Conservation (phyloP, 1,140 invertebrate species). For the Solenopsis fugax region DNA sequence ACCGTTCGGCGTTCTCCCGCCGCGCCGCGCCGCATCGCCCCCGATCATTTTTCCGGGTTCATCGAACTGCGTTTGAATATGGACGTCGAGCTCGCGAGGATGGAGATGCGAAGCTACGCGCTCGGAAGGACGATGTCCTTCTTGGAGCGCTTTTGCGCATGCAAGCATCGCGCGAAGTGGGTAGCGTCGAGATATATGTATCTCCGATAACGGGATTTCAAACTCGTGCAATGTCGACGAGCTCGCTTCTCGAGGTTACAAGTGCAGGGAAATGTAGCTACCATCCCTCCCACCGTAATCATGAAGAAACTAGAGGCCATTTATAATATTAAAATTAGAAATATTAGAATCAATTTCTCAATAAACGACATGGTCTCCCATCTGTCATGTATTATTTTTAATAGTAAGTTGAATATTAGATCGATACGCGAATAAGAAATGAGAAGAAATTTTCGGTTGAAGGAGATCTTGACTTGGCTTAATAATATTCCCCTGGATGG, state of each 20-base stretch:
- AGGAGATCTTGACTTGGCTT: no score
- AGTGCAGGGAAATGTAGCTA: neutral
- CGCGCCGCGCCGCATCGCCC: neutral
- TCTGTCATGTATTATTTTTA: no score
- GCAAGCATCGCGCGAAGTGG: neutral
- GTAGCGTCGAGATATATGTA: neutral
- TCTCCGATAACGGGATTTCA: neutral
- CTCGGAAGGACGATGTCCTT: slow-evolving; percentile 27
- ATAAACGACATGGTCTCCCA: neutral
- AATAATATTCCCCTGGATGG: no score
- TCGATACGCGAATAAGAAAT: no score
- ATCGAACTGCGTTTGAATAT: slow-evolving; percentile 41
- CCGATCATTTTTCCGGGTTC: slow-evolving; percentile 47
- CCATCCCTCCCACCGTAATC: no score
- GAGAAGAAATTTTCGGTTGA: no score
- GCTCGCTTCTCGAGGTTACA: neutral
- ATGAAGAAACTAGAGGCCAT: neutral
- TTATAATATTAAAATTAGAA: neutral
- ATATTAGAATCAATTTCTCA: neutral
- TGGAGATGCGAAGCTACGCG: neutral
- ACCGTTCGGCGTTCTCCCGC: neutral
- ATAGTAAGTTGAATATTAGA: no score
- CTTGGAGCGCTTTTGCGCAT: slow-evolving; percentile 23
- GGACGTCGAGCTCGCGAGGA: neutral
- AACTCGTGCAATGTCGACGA: neutral